Base-by-base conservation (phyloP, 1,140 invertebrate species). In the Zaprionus capensis region DNA sequence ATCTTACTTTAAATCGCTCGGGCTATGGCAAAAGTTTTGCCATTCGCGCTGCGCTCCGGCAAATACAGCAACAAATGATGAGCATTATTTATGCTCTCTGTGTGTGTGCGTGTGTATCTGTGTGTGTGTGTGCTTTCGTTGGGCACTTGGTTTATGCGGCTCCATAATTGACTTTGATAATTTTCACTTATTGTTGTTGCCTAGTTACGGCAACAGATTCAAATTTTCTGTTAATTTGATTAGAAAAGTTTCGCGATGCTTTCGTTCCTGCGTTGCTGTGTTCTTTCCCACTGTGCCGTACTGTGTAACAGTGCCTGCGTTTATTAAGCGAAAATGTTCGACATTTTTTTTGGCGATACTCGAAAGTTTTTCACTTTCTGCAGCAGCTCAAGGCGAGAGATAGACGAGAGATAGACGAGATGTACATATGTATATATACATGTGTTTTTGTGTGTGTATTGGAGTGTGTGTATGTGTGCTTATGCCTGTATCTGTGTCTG, bases 171-270 rank as follows among this genome's bases (percentile, higher is more conserved):
- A 82, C 83, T 87, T 78, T 65, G 83, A 86, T 86, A 86, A 86
- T 86, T 86, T 86, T 74, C 83, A 87, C 83, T 78, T 71, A 71
- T 76, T 71, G 62, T 77, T 82, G 62, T 51, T 70, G 68, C 74
- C 49, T 67, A 72, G 73, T 67, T 79, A 71, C 65, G 55, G 46
- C 71, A 75, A 75, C 72, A 71, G 66, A 64, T 75, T 75, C 59
- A 75, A 75, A 75, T 75, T 82, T 59, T 63, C 66, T 88, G 80
- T 88, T 88, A 88, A 88, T 88, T 88, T 88, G 84, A 88, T 88
- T 88, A 88, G 84, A 88, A 88, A 88, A 88, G 78, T 88, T 87
- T 67, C 55, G 14, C 56, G 20, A 36, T 20, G 15, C 36, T 2
- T 31, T 20, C 44, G 31, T 58, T 46, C 28, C 53, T 0, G 5